Conservation (phyloP, 2,113 vertebrate species). For the Theristicus caerulescens region DNA sequence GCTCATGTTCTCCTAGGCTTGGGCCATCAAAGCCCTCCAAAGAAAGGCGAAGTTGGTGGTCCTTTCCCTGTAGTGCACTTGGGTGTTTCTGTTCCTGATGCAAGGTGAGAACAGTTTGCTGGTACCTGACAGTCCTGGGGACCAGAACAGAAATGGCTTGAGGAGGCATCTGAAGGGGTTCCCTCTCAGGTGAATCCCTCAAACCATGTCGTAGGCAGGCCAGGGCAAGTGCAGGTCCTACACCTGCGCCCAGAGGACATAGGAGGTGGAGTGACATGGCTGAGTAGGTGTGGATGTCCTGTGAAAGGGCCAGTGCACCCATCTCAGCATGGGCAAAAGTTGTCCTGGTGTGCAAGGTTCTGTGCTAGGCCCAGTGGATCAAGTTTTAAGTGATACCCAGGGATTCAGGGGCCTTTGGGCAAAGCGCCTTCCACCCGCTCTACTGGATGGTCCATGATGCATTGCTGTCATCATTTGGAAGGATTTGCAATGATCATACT, state of each 20-base stretch:
- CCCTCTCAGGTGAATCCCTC: not conserved
- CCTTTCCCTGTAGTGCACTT: not conserved
- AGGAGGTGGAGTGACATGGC: rapidly evolving
- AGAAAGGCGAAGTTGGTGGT: not conserved
- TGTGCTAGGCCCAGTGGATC: not conserved
- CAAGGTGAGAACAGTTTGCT: not conserved
- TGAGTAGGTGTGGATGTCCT: not conserved
- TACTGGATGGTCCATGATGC: rapidly evolving
- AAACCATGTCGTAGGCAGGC: not conserved
- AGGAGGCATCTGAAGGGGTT: not conserved
- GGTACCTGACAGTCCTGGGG: not conserved
- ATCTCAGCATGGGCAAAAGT: not conserved
- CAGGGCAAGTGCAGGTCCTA: not conserved
- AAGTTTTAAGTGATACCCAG: not conserved
- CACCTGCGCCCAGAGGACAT: rapidly evolving
- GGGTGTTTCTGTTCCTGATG: not conserved
- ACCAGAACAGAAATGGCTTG: not conserved
- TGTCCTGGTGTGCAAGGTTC: not conserved
- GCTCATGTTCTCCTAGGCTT: not conserved
- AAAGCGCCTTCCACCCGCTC: rapidly evolving
- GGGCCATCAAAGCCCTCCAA: not conserved
- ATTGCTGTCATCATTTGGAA: not conserved
- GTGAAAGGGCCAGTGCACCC: not conserved
- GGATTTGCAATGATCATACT: not conserved
- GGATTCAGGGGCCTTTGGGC: not conserved